A percentile compares a stretch with the other conserved stretches of the same genome.
Conservation (phyloP, 1,140 invertebrate genomes). For the Drosophila punjabiensis region DNA sequence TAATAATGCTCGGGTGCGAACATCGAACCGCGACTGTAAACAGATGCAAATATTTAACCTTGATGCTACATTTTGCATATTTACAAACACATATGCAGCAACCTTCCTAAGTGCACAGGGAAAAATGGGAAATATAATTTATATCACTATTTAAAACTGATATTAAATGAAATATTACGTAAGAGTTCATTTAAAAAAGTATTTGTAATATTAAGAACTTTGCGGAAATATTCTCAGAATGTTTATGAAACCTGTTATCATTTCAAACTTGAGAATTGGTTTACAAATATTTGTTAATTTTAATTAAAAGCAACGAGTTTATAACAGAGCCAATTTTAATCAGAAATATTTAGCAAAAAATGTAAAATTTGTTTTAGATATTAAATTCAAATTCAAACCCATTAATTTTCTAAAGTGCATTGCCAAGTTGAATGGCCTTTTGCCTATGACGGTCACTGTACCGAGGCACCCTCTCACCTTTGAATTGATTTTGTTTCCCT, state of each 20-base stretch:
- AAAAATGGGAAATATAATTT: neutral
- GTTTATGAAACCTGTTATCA: too few species aligned
- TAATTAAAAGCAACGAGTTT: neutral
- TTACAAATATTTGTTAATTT: neutral
- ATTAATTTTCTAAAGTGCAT: neutral
- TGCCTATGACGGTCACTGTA: slow-evolving; percentile 62
- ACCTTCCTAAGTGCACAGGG: neutral
- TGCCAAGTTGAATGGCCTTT: slow-evolving; percentile 69
- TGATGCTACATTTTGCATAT: slow-evolving; percentile 62
- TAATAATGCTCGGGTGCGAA: slow-evolving; percentile 47
- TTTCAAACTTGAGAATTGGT: neutral
- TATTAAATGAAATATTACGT: neutral
- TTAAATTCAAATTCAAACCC: neutral
- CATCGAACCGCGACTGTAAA: slow-evolving; percentile 17
- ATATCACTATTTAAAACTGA: neutral
- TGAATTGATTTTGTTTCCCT: slow-evolving; percentile 63
- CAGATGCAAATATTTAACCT: slow-evolving; percentile 80
- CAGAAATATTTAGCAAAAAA: too few species aligned
- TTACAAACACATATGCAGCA: slow-evolving; percentile 18
- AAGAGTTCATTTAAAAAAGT: too few species aligned
- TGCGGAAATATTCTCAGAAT: too few species aligned
- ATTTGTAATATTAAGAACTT: too few species aligned
- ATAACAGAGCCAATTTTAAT: fast-evolving
- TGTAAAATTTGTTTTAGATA: neutral
- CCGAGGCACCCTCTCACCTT: slow-evolving; percentile 39